Percentiles rank a stretch among this genome's conserved stretches.
Conservation (phyloP, 2,113 vertebrate species). For the Capreolus pygargus region DNA sequence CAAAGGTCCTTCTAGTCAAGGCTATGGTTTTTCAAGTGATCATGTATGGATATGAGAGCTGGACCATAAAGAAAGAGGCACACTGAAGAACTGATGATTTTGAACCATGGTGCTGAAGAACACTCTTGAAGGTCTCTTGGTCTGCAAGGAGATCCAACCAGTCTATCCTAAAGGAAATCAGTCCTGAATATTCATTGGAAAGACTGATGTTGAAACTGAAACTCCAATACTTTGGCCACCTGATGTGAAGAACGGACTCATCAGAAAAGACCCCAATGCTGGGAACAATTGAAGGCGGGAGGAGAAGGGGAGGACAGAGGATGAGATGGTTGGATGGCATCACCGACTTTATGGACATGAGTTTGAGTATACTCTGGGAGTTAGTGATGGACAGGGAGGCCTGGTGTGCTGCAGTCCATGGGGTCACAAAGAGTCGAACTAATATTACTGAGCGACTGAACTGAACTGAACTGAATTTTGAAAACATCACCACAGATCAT, state of each 20-base stretch:
- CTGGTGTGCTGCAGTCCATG: background rate
- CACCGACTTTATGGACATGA: background rate
- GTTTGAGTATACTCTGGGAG: background rate
- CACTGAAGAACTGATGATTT: background rate
- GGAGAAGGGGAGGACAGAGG: background rate
- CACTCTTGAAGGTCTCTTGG: background rate
- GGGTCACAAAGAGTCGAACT: background rate
- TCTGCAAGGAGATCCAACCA: background rate
- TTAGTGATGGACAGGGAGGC: background rate
- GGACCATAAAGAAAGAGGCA: background rate
- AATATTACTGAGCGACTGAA: background rate
- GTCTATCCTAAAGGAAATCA: background rate
- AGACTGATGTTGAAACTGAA: background rate
- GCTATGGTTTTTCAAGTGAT: background rate
- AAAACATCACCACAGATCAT: background rate
- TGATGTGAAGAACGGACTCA: background rate
- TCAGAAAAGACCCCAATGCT: background rate
- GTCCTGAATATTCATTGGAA: background rate
- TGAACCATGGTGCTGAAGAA: background rate
- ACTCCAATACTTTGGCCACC: background rate
- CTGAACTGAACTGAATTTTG: background rate
- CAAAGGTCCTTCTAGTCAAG: rapidly evolving
- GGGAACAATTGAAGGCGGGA: background rate
- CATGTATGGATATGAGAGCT: background rate
- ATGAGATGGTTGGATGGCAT: background rate